Evolutionary conservation across 30 jellyfish, hydroid and myxozoan species (phyloP).

Genomic region (Cassiopea xamachana): DNA sequence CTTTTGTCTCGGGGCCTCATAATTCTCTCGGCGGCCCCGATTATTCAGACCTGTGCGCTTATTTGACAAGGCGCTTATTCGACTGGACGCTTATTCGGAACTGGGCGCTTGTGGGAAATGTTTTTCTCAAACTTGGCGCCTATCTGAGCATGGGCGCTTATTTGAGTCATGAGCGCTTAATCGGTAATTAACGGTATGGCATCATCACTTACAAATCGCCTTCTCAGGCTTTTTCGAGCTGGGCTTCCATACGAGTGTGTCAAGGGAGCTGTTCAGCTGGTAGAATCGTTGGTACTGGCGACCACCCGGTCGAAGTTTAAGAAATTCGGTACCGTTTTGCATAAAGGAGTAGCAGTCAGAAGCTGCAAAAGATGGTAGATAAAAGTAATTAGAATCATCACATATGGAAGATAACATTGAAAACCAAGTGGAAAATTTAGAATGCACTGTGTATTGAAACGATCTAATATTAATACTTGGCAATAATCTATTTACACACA

Average conservation of each 20-base stretch:
- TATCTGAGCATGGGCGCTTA: too few species aligned
- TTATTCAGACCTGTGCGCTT: too few species aligned
- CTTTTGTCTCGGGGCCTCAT: too few species aligned
- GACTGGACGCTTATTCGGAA: too few species aligned
- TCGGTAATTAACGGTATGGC: neutral
- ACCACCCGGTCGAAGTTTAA: slow-evolving; percentile 93
- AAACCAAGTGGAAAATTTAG: neutral
- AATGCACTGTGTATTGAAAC: neutral
- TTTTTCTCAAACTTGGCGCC: too few species aligned
- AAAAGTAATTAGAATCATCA: neutral
- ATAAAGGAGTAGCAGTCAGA: slow-evolving; percentile 82
- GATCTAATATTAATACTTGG: neutral
- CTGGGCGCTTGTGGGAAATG: too few species aligned
- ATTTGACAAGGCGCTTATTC: too few species aligned
- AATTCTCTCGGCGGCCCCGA: too few species aligned
- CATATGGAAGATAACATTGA: neutral
- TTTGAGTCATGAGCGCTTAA: neutral
- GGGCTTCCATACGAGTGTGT: slow-evolving; percentile 83
- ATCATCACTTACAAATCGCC: slow-evolving; percentile 76
- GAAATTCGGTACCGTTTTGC: slow-evolving; percentile 94
- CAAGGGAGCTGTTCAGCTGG: slow-evolving; percentile 70
- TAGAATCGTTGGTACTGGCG: slow-evolving; percentile 89
- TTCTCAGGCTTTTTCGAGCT: slow-evolving; percentile 93
- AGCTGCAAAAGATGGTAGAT: slow-evolving; percentile 51
- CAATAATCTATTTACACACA: too few species aligned